phyloP scores from a whole-genome alignment of 2,113 vertebrate species.

The Hirundichthys speculiger region DNA sequence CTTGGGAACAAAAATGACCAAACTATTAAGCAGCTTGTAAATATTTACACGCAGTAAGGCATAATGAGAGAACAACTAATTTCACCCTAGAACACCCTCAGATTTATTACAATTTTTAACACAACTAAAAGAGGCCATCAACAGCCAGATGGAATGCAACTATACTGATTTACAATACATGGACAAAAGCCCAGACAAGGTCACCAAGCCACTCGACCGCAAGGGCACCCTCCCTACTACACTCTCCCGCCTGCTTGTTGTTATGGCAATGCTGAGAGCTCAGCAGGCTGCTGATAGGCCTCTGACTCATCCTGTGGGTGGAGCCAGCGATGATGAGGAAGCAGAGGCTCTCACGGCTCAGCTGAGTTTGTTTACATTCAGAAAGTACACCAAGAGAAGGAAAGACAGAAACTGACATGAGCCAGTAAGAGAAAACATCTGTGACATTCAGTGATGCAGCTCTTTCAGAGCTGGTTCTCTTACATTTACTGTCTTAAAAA shows the following conservation, averaged over 20 bases:
- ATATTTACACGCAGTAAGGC: background rate
- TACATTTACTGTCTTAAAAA: slow-evolving; percentile 3
- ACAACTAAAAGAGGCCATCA: slow-evolving; percentile 1
- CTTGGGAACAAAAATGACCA: background rate
- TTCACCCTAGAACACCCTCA: background rate
- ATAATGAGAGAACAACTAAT: background rate
- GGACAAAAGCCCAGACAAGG: slow-evolving; percentile 57
- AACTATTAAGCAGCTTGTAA: background rate
- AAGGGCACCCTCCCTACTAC: slow-evolving; percentile 57
- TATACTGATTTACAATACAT: slow-evolving; percentile 53
- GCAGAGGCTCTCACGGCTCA: slow-evolving; percentile 47
- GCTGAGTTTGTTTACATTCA: slow-evolving; percentile 74
- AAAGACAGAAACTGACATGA: background rate
- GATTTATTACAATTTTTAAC: background rate
- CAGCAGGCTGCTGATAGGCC: slow-evolving; percentile 54
- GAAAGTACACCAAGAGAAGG: slow-evolving; percentile 20
- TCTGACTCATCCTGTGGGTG: slow-evolving; percentile 45
- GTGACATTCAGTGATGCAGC: background rate
- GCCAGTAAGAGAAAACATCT: slow-evolving; percentile 1
- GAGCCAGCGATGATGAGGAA: slow-evolving; percentile 44
- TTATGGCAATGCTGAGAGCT: slow-evolving; percentile 56
- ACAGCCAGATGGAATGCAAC: slow-evolving; percentile 21
- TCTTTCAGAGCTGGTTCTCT: too few relatives aligned
- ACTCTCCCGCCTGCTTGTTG: slow-evolving; percentile 46
- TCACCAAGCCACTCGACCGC: slow-evolving; percentile 63